phyloP scores from a whole-genome alignment of 1,140 invertebrate species.

The Brachionus calyciflorus region DNA sequence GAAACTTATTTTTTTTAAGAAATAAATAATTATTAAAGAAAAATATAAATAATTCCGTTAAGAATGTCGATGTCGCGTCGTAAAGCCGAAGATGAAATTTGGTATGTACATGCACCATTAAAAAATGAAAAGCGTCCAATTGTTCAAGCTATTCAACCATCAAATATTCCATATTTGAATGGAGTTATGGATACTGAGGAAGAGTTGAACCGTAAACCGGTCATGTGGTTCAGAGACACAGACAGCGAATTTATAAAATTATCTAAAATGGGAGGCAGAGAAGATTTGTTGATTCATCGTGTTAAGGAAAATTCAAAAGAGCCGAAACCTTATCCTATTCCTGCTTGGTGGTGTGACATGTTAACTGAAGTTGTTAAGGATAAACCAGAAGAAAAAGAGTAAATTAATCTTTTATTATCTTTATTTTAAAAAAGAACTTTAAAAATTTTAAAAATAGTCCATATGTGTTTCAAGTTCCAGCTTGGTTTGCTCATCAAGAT shows the following conservation, averaged over 20 bases:
- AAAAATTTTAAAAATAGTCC: slow-evolving; percentile 5
- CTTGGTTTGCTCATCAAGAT: slow-evolving; percentile 44
- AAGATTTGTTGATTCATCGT: slow-evolving; percentile 29
- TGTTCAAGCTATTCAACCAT: slow-evolving; percentile 23
- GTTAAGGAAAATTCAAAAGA: slow-evolving; percentile 35
- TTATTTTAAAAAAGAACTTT: not conserved
- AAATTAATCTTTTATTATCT: not conserved
- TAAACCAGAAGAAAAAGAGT: slow-evolving; percentile 17
- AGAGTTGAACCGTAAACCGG: not conserved
- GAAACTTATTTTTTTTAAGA: slow-evolving; percentile 2
- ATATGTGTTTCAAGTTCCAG: slow-evolving; percentile 40
- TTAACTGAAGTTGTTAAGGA: slow-evolving; percentile 11
- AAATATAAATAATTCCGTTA: not conserved
- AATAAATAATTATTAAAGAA: not conserved
- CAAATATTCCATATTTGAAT: slow-evolving; percentile 46
- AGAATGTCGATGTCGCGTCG: slow-evolving; percentile 32
- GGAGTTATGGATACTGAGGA: slow-evolving; percentile 42
- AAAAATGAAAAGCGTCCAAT: slow-evolving; percentile 27
- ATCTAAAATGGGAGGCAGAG: slow-evolving; percentile 20
- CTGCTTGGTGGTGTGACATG: slow-evolving; percentile 34
- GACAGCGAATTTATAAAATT: not conserved
- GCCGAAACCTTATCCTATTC: slow-evolving; percentile 21
- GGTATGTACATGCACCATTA: slow-evolving; percentile 41
- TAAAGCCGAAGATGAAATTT: slow-evolving; percentile 46
- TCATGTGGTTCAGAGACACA: slow-evolving; percentile 25